Base-by-base conservation (phyloP, 2,797 vertebrate genomes). In the Rhinella marina region DNA sequence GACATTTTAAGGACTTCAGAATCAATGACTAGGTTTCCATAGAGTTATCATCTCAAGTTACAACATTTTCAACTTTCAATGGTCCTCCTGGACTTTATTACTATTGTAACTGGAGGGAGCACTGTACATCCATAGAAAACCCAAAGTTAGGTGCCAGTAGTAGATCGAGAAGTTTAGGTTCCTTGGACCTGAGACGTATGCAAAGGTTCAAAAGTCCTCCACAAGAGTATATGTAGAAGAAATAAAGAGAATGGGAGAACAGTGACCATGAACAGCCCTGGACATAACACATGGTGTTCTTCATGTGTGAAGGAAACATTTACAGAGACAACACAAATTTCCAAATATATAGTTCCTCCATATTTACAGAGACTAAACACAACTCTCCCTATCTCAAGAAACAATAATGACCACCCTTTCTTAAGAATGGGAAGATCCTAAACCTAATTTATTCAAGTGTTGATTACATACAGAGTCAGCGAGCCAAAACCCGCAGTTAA, bases 401-500 rank as follows among this genome's bases (percentile, higher is more conserved):
- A 73, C 17, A 16, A 16, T 17, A 64, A 16, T 64, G 27, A 64
- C 27, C n/a, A 56, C 19, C 75, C 56, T 80, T 19, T 25, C n/a
- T 87, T 75, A 2, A 66, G 52, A 50, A 72, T 54, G 27, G 25
- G 62, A 78, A 61, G 50, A 19, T 50, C 54, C 8, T 29, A 77
- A 72, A 25, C 27, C 9, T 64, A 72, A 76, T 62, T 80, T 82
- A 32, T 82, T 75, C 16, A 73, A 81, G 21, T n/a, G 52, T 57
- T 88, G 87, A 80, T 85, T 85, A 85, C 84, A 57, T 19, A 66
- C 25, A 13, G n/a, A 27, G 6, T 19, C n/a, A 41, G 57, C 21
- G 72, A 57, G 88, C 79, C 88, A 89, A 70, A 84, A 82, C 16
- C 2, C 1, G 78, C 66, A 54, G 61, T 76, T 86, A 82, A 89